Percentiles rank a stretch among this genome's conserved stretches.
Evolutionary conservation across 2,797 vertebrate species (phyloP).

Genomic region (Alca torda): DNA sequence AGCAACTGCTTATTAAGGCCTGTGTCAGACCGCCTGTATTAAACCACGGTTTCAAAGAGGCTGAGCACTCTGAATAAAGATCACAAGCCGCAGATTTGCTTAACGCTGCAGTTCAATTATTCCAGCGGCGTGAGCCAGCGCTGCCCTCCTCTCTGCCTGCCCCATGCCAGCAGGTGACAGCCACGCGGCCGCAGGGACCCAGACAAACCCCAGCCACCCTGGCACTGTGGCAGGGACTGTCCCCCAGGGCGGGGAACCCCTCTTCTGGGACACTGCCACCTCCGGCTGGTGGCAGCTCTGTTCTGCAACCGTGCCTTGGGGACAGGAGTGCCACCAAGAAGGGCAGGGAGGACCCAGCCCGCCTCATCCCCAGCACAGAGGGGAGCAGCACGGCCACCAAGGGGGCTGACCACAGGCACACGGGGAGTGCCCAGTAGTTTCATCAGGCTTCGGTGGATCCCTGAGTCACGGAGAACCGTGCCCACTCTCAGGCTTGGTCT

Average conservation of each 20-base stretch:
- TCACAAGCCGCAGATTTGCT: background rate
- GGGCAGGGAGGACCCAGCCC: background rate
- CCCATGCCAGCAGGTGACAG: background rate
- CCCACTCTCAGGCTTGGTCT: background rate
- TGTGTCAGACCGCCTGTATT: background rate
- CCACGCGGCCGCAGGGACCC: background rate
- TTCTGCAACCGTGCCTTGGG: background rate
- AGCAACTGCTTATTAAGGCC: background rate
- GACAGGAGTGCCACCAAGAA: background rate
- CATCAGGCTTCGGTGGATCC: background rate
- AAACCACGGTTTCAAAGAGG: background rate
- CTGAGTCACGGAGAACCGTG: accelerated
- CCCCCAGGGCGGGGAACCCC: background rate
- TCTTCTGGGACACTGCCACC: background rate
- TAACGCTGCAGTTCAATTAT: background rate
- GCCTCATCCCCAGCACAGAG: background rate
- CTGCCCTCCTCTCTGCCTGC: background rate
- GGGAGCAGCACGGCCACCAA: background rate
- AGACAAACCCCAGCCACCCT: background rate
- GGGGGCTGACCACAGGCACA: too few species aligned
- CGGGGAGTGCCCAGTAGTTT: accelerated
- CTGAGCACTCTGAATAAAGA: background rate
- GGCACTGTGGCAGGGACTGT: accelerated
- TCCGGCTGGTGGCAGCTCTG: background rate
- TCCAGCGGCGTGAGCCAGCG: accelerated